Percentiles rank a stretch among this genome's conserved stretches.
These are phyloP conservation scores for Himalopsyche japonica DNA, from an alignment of 2,888 invertebrate species.

Conservation along the genomic window DNA sequence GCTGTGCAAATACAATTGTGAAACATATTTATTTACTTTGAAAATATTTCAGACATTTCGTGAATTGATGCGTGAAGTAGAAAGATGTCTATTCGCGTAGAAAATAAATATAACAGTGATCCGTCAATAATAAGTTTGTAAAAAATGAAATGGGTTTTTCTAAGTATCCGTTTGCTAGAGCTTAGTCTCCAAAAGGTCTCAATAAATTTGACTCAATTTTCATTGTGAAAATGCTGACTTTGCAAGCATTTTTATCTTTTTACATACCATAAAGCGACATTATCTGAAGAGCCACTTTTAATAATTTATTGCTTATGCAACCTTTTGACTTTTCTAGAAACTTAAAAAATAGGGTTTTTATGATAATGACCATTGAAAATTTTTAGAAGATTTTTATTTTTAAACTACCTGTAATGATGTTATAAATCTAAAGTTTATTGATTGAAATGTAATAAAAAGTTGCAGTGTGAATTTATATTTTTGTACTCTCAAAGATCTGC, in stretches of 20 bases:
- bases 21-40: constrained; percentile 21
- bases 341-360: background rate
- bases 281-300: background rate
- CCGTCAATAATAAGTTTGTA: background rate
- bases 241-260: background rate
- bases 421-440: too few species aligned
- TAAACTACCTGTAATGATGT: too few species aligned
- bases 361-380: background rate
- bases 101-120: background rate
- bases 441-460: too few species aligned
- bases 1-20: constrained; percentile 6
- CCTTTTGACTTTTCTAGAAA: background rate
- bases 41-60: background rate
- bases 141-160: background rate
- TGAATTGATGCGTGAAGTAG: background rate
- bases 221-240: background rate
- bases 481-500: too few species aligned
- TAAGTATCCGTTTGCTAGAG: background rate
- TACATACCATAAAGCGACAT: background rate
- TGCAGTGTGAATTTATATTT: too few species aligned
- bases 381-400: too few species aligned
- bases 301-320: background rate
- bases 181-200: background rate
- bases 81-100: background rate
- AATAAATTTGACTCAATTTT: background rate